Evolutionary conservation across 2,797 vertebrate genomes (phyloP), one percentile per base, ranked within the genome.

Genomic region (Aeoliscus strigatus): DNA sequence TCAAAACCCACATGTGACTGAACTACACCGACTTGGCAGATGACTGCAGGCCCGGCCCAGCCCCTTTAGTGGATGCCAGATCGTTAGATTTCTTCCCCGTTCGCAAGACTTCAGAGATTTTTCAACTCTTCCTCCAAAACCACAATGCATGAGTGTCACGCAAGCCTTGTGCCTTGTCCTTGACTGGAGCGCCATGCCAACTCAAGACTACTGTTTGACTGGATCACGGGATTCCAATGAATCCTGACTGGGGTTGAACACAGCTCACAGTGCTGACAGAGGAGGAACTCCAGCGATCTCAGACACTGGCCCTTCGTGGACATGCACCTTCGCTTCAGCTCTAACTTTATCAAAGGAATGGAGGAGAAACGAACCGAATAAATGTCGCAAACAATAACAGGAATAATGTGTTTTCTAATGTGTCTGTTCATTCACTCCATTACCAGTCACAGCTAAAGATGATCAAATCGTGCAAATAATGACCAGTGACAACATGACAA

Each of bases 131-230:
- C 31, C 51, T 41, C 18, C 31, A 23, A 62, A 73, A 67, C 72
- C 74, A 69, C 70, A 76, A 75, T 52, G 60, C 54, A 51, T 15
- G 32, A 74, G 48, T 77, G 70, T 80, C 80, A 84, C 70, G 70
- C 77, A 61, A 76, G 60, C 69, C 52, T 52, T 65, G n/a, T n/a
- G n/a, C n/a, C n/a, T n/a, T n/a, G n/a, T 61, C 66, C 65, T 64
- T 49, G 51, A 66, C 40, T 53, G 29, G 57, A 63, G 63, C 55
- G 59, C 63, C 25, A 39, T 65, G 65, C 66, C 44, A 73, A 28
- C 56, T 67, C 26, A 45, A 57, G 77, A 73, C 51, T 66, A 70
- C 51, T 50, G 56, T 70, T 63, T 21, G 59, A 62, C 52, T 49
- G 33, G 35, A 60, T 43, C 61, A 49, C 44, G 65, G 56, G 53